Base-by-base conservation (phyloP, 2,113 vertebrate genomes). In the Eira barbara region DNA sequence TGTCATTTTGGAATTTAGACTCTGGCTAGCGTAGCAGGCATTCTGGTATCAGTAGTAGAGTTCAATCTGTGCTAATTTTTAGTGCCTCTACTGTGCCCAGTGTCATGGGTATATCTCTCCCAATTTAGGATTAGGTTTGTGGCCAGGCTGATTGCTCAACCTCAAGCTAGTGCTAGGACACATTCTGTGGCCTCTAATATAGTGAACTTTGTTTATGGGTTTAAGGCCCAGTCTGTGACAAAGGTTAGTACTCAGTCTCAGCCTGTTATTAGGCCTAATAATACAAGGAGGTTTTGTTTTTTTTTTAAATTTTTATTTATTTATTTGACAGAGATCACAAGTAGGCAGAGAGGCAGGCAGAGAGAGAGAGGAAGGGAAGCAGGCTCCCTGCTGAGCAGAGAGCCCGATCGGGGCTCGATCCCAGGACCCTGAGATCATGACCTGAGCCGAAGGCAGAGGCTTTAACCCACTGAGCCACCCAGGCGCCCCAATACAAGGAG, bases 141-240 rank as follows among this genome's bases (percentile, higher is more conserved):
- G 23, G 59, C 83, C 83, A 97, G 39, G 76, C 42, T 74, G 84
- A 96, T 92, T 94, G n/a, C 29, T 95, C 21, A 93, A 39, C 61
- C 21, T 90, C 69, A 57, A 76, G 20, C 59, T 93, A 92, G 73
- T 67, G n/a, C 80, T 87, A 83, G 39, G 63, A 79, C 52, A 94
- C 52, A 71, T 45, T 65, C 45, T 92, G 42, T 93, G 82, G 55
- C 27, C 57, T 82, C 25, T 59, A 83, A 96, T 61, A 90, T 29
- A 39, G 52, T 84, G 7, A 95, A 85, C 29, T 93, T 91, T 94
- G 36, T 91, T 86, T 94, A 87, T 74, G 31, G 4, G 4, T 29
- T 95, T 97, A 95, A 92, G 74, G 87, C 55, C 86, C 27, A 71
- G 42, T 94, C 23, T 78, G 10, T 94, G 76, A 90, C n/a, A 86